Base-by-base conservation (phyloP, 2,113 vertebrate species). In the Zosterops borbonicus region DNA sequence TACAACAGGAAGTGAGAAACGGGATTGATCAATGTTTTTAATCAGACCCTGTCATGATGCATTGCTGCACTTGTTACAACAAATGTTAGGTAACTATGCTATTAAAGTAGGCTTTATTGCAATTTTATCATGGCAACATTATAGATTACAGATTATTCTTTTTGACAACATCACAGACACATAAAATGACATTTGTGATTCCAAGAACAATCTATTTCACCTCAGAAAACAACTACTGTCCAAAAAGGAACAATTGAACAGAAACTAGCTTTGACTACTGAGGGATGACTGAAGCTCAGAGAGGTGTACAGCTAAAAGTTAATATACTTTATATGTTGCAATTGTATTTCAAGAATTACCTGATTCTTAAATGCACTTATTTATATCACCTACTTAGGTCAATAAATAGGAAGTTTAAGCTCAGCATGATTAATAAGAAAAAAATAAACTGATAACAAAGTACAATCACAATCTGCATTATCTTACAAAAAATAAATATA, bases 11-110 rank as follows among this genome's bases (percentile, higher is more conserved):
- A 92, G 23, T 52, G 23, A 94, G 63, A 82, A 89, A 83, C 37
- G 12, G 42, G 35, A 89, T 69, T 79, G 87, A 96, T 95, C 64
- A 79, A 69, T 77, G 78, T 77, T 90, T 95, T 94, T 85, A 94
- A 96, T 96, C 91, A 96, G 41, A 62, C 69, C 11, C 28, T 89
- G 64, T 91, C 70, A 83, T 27, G 68, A 19, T n/a, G 64, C 42
- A 85, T 77, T 59, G 35, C 29, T 68, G 16, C 35, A 78, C 88
- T 63, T 69, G 14, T 92, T 92, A 37, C 67, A 68, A 82, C 23
- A 87, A 80, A 31, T 29, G 41, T 89, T 78, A 71, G 39, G 37
- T 18, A 60, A 25, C 16, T 53, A 39, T 21, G 29, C n/a, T 75
- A 85, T 70, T 91, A 68, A 93, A 96, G 44, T 5, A 52, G 73